A percentile compares a stretch with the other conserved stretches of the same genome.
Conservation (phyloP, 2,888 invertebrate genomes). For the Tortrix viridana region DNA sequence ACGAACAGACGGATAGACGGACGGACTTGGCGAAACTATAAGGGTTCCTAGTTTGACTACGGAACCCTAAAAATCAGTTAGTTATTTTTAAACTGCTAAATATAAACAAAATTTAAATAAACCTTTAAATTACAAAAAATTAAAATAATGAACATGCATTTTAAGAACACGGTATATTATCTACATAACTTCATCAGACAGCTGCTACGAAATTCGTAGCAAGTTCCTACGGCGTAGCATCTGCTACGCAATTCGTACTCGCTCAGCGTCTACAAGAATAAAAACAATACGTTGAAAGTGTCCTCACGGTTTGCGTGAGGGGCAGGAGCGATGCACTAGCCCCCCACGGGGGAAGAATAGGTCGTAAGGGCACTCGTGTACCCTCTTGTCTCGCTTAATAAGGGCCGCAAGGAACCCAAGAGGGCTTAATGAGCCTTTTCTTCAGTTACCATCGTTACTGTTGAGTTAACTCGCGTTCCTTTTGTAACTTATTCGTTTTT, state of each 20-base stretch:
- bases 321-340: slow-evolving; percentile 36
- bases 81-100: too few species aligned
- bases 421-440: slow-evolving; percentile 67
- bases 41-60: too few species aligned
- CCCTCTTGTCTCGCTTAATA: slow-evolving; percentile 63
- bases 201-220: not conserved
- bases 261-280: not conserved
- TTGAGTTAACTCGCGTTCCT: slow-evolving; percentile 33
- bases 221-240: not conserved
- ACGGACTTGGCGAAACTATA: too few species aligned
- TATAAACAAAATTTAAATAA: too few species aligned
- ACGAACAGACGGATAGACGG: too few species aligned
- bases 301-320: slow-evolving; percentile 29
- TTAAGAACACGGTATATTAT: too few species aligned
- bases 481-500: slow-evolving; percentile 28
- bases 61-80: too few species aligned
- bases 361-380: slow-evolving; percentile 52
- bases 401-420: slow-evolving; percentile 62
- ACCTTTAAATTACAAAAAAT: too few species aligned
- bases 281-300: slow-evolving; percentile 32
- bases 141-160: too few species aligned
- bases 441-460: slow-evolving; percentile 42
- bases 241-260: not conserved
- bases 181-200: not conserved
- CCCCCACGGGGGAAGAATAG: slow-evolving; percentile 41